These are phyloP conservation scores for Sturnira hondurensis DNA, from an alignment of 2,113 vertebrate species.

Conservation along the genomic window DNA sequence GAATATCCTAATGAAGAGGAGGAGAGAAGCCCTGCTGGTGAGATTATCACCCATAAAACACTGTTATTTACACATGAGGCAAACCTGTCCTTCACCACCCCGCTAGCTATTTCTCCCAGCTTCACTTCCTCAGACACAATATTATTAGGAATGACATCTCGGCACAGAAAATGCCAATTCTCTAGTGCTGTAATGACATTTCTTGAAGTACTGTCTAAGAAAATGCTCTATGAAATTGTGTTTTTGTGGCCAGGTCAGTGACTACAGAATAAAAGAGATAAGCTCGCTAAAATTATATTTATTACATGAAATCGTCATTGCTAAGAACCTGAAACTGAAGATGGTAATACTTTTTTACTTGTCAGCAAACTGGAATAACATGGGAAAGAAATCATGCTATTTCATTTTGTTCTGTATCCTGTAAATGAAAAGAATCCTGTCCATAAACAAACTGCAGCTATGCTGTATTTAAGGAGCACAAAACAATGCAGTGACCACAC, in stretches of 20 bases:
- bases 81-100: conserved; percentile 26
- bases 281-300: conserved; percentile 32
- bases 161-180: conserved; percentile 44
- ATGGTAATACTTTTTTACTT: conserved; percentile 16
- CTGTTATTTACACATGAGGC: conserved; percentile 49
- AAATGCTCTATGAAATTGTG: conserved; percentile 49
- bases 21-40: background rate
- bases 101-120: background rate
- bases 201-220: conserved; percentile 45
- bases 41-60: conserved; percentile 35
- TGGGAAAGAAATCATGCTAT: background rate
- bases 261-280: conserved; percentile 35
- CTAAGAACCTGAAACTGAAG: conserved; percentile 15
- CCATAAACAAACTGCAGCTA: background rate
- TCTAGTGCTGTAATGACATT: conserved; percentile 44
- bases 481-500: background rate
- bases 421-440: background rate
- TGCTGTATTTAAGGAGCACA: background rate
- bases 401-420: background rate
- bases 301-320: conserved; percentile 34
- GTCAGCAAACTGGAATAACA: background rate
- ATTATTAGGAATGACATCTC: conserved; percentile 63
- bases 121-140: conserved; percentile 36
- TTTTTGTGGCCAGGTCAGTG: background rate
- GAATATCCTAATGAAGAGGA: background rate